Evolutionary conservation across 2,888 invertebrate genomes (phyloP), one percentile per base, ranked within the genome.

Genomic region (Luperina testacea): DNA sequence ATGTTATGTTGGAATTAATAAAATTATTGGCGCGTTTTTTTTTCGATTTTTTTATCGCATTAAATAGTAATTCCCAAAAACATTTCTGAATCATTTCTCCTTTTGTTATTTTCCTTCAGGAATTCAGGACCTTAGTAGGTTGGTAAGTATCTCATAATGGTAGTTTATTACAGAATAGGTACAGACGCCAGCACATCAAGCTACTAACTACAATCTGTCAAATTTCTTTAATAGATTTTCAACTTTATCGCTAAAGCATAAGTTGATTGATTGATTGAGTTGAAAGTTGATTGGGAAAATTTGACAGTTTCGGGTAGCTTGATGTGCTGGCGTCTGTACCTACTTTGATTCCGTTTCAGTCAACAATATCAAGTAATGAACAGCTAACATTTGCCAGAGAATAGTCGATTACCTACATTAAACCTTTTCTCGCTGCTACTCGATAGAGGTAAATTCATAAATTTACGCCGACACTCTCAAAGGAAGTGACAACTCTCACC

Each of bases 401-500:
- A 32, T 59, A 42, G 15, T 45, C 24, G 17, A 59, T 70, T 32
- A 38, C 38, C 38, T 38, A 27, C 17, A 63, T 64, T 53, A 65
- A 59, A 72, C 20, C 15, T 72, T 59, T 64, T 65, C 20, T 27
- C 27, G 15, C n/a, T 61, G 64, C 15, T 17, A 70, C 48, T 65
- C 61, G 38, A 70, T 83, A 61, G 32, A 72, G 57, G 20, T 61
- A 67, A 57, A 61, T 81, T 76, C 24, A 82, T 75, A 68, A 72
- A 63, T 32, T 57, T 13, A 48, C n/a, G 48, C 15, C 77, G 65
- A 27, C 61, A n/a, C 32, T n/a, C 27, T n/a, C 65, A 63, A 24
- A 75, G 72, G 80, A 84, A 84, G 69, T 75, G 64, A 70, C 80
- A 80, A 84, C 69, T 84, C 75, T 75, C 13, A n/a, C 53, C n/a